These are phyloP conservation scores for Gnatocerus cornutus DNA, from an alignment of 2,888 invertebrate species.

Conservation along the genomic window DNA sequence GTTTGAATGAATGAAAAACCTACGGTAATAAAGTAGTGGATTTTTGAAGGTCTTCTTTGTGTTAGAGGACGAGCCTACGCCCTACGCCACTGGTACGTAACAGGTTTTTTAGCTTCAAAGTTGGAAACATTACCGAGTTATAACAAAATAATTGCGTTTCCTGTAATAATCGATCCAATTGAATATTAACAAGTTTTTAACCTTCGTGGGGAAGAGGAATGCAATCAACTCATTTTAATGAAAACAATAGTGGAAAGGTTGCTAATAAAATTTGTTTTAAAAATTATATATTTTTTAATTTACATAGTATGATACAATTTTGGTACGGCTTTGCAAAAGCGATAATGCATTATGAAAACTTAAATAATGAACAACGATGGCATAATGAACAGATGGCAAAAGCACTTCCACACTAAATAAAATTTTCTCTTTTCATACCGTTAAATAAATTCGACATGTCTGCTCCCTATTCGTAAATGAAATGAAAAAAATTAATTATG, in stretches of 20 bases:
- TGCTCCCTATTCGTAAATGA: constrained; percentile 62
- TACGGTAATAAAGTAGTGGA: not conserved
- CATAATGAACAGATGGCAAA: constrained; percentile 68
- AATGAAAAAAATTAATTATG: constrained; percentile 51
- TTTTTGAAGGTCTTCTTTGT: not conserved
- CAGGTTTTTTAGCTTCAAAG: too few relatives aligned
- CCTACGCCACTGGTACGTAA: too few relatives aligned
- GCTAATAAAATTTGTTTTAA: constrained; percentile 42
- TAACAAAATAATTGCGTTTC: too few relatives aligned
- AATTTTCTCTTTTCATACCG: constrained; percentile 66
- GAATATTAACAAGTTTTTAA: too few relatives aligned
- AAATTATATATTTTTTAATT: constrained; percentile 65
- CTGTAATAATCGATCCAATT: too few relatives aligned
- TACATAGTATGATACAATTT: constrained; percentile 66
- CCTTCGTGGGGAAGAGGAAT: too few relatives aligned
- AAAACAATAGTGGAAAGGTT: not conserved
- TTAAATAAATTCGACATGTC: constrained; percentile 63
- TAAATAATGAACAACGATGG: constrained; percentile 67
- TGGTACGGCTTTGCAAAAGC: constrained; percentile 65
- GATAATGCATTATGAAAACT: constrained; percentile 62
- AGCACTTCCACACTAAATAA: constrained; percentile 70
- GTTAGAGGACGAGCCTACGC: too few relatives aligned
- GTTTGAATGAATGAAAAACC: constrained; percentile 5
- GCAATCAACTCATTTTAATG: too few relatives aligned
- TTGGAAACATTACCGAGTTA: too few relatives aligned